Percentiles rank a stretch among this genome's conserved stretches.
Conservation (phyloP, 2,113 vertebrate genomes). For the Melanerpes aurifrons region DNA sequence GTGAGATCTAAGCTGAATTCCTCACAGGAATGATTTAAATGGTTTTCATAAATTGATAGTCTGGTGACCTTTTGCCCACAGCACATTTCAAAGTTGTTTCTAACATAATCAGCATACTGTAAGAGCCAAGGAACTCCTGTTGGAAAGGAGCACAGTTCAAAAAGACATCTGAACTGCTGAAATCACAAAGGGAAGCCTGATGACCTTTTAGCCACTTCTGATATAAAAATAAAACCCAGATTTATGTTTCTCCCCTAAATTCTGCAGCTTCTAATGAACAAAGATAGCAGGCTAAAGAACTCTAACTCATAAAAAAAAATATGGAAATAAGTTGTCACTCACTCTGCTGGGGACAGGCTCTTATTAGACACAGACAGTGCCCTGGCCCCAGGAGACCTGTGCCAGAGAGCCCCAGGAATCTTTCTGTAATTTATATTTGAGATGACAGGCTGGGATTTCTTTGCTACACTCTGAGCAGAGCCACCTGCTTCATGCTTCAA, state of each 20-base stretch:
- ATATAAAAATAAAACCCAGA: background rate
- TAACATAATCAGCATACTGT: background rate
- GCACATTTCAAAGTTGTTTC: background rate
- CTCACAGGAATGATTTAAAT: background rate
- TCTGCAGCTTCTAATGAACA: background rate
- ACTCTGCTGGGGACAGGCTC: background rate
- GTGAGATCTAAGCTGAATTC: constrained; percentile 1
- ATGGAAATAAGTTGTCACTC: constrained; percentile 26
- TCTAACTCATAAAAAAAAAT: constrained; percentile 8
- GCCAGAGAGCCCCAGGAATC: background rate
- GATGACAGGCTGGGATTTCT: constrained; percentile 29
- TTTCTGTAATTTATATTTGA: constrained; percentile 39
- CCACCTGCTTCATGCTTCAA: constrained; percentile 9
- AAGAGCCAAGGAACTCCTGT: background rate
- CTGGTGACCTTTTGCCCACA: background rate
- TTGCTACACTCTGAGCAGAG: background rate
- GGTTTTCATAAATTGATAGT: background rate
- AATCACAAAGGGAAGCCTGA: background rate
- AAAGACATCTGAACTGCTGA: background rate
- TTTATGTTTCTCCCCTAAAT: background rate
- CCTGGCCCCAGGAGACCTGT: background rate
- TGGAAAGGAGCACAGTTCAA: background rate
- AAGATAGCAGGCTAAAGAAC: background rate
- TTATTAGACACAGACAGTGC: background rate
- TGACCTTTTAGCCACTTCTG: background rate